These are phyloP conservation scores for Nothoprocta pentlandii DNA, from an alignment of 2,113 vertebrate species.

Conservation along the genomic window DNA sequence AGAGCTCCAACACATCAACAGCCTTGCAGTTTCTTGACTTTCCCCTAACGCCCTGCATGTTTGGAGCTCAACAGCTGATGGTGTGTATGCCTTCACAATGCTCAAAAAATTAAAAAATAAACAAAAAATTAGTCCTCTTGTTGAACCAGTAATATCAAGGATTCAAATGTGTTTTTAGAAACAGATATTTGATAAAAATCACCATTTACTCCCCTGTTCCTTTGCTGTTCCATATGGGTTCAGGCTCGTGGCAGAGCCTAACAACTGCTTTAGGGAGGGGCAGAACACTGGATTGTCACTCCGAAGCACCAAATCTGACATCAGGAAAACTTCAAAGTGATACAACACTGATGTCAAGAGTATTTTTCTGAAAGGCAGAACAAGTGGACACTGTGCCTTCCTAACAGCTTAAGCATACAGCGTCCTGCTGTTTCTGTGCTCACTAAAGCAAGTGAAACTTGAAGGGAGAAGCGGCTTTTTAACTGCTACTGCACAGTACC, in stretches of 20 bases:
- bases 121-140: not conserved
- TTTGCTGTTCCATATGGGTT: not conserved
- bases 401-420: not conserved
- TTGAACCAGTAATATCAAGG: not conserved
- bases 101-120: not conserved
- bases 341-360: not conserved
- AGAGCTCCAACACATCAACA: not conserved
- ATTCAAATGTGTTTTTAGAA: not conserved
- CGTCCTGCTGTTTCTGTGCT: not conserved
- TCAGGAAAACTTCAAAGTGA: not conserved
- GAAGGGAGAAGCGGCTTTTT: not conserved
- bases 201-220: not conserved
- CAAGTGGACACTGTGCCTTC: not conserved
- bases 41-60: not conserved
- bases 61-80: not conserved
- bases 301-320: not conserved
- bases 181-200: not conserved
- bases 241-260: not conserved
- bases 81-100: rapidly evolving
- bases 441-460: not conserved
- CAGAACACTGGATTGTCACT: not conserved
- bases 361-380: not conserved
- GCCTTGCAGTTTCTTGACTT: not conserved
- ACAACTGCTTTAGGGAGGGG: not conserved
- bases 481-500: not conserved